Base-by-base conservation (phyloP, 2,888 invertebrate species). In the Patella caerulea region DNA sequence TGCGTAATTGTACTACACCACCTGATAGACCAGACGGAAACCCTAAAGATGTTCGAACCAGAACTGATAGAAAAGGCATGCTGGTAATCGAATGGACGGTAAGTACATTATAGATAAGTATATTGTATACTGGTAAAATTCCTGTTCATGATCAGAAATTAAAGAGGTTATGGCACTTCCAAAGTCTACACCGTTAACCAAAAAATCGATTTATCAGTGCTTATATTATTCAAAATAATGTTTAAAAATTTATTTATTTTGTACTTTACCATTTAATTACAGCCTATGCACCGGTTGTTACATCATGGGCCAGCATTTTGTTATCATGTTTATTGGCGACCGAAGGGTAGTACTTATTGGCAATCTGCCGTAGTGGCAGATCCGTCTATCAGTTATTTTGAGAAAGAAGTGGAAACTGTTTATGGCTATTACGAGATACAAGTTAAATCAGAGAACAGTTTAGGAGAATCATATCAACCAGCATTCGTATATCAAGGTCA, bases 61-160 rank as follows among this genome's bases (percentile, higher is more conserved):
- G 88, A 73, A 91, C 91, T 0, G 88, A 90, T 79, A 85, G 86
- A 76, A 88, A 88, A 74, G 86, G 87, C 74, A 90, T 89, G 79
- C 85, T 91, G 29, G 88, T 91, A 72, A 88, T 91, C 5, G 87
- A 89, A 73, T 91, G 91, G 91, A 89, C 89, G 76, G 91, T 91
- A 82, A 85, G 89, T 87, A 11, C 14, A 24, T 24, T 19, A 24
- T 19, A 19, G 24, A 65, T 65, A 65, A 1, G 17, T 45, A 15
- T 59, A 52, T 19, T 56, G 3, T 24, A 71, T 71, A n/a, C 70
- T n/a, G 17, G 24, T 19, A 29, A 19, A 71, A 71, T 19, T 45
- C 17, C 9, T 45, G 45, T 45, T 45, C 9, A 45, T 9, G 45
- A 45, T 45, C 45, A 9, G 45, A 7, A 45, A 45, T 45, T 45